Base-by-base conservation (phyloP, 2,888 invertebrate species). In the Drosophila limbata region DNA sequence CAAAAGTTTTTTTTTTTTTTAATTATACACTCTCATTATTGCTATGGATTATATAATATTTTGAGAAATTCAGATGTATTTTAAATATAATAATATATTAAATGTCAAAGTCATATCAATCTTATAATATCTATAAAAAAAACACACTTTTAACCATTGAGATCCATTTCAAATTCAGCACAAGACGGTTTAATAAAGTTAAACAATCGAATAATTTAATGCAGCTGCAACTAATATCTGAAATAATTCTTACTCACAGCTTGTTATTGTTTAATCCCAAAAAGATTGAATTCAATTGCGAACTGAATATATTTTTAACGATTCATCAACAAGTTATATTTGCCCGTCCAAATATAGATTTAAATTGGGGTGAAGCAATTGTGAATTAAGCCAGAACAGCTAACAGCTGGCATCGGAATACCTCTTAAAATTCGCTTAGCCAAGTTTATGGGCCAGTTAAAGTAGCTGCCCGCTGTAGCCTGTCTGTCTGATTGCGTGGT, bases 401-500 rank as follows among this genome's bases (percentile, higher is more conserved):
- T 4, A 56, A 28, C 57, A 47, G 45, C 47, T 55, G 55, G 17
- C n/a, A 44, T 19, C 0, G 13, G n/a, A 42, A 40, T 42, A 42
- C 13, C 40, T 25, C 17, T 37, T 37, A 2, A 17, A 21, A 25
- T 13, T 9, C 35, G 56, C 25, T 10, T 25, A 35, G 42, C 28
- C 63, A 62, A 45, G 51, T 40, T 50, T 13, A 28, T 39, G 44
- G 37, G 19, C 21, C 5, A 70, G 45, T 21, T 57, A 37, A 45
- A 37, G 28, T 55, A 45, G 28, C 39, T 45, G 15, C 39, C 31
- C 50, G 50, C 51, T 37, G 31, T 47, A 52, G 25, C 9, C 25
- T 5, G 5, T 5, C 25, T 25, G 31, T n/a, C 19, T 40, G 47
- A 73, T 70, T 39, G 33, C 70, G 37, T 25, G 50, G 53, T 40